Conservation (phyloP, 2,797 vertebrate genomes). For the Spinus olivaceus region DNA sequence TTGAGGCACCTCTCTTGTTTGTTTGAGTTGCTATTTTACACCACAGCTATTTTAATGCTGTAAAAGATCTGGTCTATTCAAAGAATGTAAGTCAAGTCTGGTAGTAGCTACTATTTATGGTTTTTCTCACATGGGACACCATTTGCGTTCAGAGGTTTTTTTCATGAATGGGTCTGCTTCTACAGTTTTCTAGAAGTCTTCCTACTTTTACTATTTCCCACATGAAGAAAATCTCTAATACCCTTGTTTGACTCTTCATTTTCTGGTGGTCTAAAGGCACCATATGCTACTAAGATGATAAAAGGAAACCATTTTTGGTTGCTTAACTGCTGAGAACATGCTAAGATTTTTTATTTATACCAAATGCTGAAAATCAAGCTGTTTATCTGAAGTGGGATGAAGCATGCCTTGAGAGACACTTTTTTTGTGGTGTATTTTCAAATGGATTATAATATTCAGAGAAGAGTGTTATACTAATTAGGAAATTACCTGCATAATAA, state of each 20-base stretch:
- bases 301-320: not conserved
- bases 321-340: not conserved
- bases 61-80: not conserved
- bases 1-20: not conserved
- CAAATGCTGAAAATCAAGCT: not conserved
- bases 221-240: not conserved
- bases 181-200: too few relatives aligned
- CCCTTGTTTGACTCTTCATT: not conserved
- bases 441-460: not conserved
- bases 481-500: not conserved
- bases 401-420: not conserved
- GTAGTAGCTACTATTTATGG: not conserved
- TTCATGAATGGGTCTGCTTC: not conserved
- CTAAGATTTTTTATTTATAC: not conserved
- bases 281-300: not conserved
- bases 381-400: not conserved
- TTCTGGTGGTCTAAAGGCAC: not conserved
- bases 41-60: not conserved
- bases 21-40: not conserved
- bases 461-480: not conserved
- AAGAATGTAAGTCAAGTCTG: not conserved
- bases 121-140: not conserved
- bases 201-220: not conserved
- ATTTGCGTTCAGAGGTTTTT: not conserved
- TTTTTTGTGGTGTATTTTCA: not conserved